These are phyloP conservation scores for Engraulis encrasicolus DNA, from an alignment of 2,113 vertebrate species.

Conservation along the genomic window DNA sequence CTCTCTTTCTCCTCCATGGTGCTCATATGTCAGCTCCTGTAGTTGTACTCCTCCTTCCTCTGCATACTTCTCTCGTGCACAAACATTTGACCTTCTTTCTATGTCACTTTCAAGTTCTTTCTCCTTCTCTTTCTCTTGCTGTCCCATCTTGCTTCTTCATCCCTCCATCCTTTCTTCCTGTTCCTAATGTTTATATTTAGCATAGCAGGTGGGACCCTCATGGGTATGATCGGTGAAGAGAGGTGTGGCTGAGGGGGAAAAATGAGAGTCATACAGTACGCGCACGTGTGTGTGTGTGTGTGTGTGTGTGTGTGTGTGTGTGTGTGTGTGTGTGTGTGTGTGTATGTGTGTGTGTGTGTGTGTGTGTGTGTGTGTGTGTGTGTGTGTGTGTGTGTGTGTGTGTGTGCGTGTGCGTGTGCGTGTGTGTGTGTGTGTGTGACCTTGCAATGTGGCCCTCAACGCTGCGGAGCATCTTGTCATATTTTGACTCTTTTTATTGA, in stretches of 20 bases:
- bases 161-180: neutral
- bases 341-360: neutral
- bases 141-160: no score
- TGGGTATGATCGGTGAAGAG: neutral
- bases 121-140: slow-evolving; percentile 4
- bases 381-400: neutral
- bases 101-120: no score
- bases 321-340: neutral
- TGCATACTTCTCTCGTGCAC: no score
- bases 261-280: neutral
- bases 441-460: neutral
- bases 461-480: neutral
- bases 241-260: neutral
- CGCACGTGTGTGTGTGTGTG: neutral
- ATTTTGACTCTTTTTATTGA: slow-evolving; percentile 7
- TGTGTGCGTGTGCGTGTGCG: neutral
- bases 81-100: no score
- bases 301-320: neutral
- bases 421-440: neutral
- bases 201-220: neutral
- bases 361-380: no score
- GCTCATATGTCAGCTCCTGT: no score
- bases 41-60: no score
- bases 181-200: neutral
- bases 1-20: no score